Evolutionary conservation across 2,113 vertebrate species (phyloP).

Genomic region (Globicephala melas): DNA sequence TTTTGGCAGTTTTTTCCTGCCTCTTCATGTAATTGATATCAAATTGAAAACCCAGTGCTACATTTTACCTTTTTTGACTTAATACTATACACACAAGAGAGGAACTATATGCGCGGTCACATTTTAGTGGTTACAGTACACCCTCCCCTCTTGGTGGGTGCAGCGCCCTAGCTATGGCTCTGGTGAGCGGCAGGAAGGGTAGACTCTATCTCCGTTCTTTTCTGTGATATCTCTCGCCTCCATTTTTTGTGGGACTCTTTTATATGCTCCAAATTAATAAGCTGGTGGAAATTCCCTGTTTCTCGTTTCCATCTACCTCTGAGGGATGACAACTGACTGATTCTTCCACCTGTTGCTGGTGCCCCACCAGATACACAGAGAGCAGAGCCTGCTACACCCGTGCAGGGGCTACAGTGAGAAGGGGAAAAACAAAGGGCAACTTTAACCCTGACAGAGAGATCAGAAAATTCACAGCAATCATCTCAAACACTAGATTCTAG

Average conservation of each 20-base stretch:
- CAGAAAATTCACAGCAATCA: neutral
- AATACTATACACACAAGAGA: neutral
- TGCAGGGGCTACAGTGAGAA: neutral
- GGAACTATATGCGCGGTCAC: fast-evolving
- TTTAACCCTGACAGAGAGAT: neutral
- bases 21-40: neutral
- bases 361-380: neutral
- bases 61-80: neutral
- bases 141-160: fast-evolving
- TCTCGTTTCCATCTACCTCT: neutral
- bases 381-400: neutral
- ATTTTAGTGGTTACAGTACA: fast-evolving
- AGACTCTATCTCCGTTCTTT: neutral
- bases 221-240: neutral
- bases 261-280: neutral
- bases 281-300: neutral
- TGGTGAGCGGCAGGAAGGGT: neutral
- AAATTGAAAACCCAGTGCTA: neutral
- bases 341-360: neutral
- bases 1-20: neutral
- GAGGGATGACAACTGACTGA: neutral
- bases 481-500: neutral
- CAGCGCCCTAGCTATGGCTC: neutral
- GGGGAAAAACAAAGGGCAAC: neutral
- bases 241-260: neutral